A percentile compares a stretch with the other conserved stretches of the same genome.
Conservation (phyloP, 2,113 vertebrate species). For the Cottus gobio region DNA sequence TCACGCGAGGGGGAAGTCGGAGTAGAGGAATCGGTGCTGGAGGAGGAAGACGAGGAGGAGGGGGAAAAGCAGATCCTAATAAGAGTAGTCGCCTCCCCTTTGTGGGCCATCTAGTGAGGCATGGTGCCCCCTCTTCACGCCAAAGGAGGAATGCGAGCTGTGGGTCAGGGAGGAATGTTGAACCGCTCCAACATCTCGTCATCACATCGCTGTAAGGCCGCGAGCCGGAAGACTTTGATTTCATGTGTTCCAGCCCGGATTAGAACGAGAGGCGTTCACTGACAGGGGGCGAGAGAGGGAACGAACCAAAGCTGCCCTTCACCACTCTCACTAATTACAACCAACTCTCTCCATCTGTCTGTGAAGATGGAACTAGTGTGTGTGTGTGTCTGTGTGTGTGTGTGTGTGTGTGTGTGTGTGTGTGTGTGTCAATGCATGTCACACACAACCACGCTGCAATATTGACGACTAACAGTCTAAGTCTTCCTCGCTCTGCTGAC, state of each 20-base stretch:
- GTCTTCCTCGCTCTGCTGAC: slow-evolving; percentile 58
- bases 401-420: slow-evolving; percentile 4
- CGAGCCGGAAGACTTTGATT: slow-evolving; percentile 18
- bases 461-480: slow-evolving; percentile 54
- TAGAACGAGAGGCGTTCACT: slow-evolving; percentile 11
- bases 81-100: slow-evolving; percentile 55
- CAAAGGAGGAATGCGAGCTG: slow-evolving; percentile 71
- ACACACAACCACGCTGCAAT: slow-evolving; percentile 43
- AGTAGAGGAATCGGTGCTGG: slow-evolving; percentile 26
- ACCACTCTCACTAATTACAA: slow-evolving; percentile 52
- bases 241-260: slow-evolving; percentile 5
- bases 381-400: slow-evolving; percentile 6
- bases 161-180: slow-evolving; percentile 67
- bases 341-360: slow-evolving; percentile 56
- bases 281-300: slow-evolving; percentile 8
- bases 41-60: not conserved
- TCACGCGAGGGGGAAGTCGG: slow-evolving; percentile 27
- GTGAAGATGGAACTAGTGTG: slow-evolving; percentile 17
- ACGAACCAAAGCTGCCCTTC: slow-evolving; percentile 12
- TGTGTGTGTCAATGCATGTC: not conserved
- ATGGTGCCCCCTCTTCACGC: slow-evolving; percentile 65
- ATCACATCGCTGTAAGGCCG: no score
- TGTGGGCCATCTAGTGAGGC: slow-evolving; percentile 76
- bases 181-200: slow-evolving; percentile 66
- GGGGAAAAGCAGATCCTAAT: slow-evolving; percentile 38